Evolutionary conservation across 2,888 invertebrate species (phyloP).

Genomic region (Thyatira batis): DNA sequence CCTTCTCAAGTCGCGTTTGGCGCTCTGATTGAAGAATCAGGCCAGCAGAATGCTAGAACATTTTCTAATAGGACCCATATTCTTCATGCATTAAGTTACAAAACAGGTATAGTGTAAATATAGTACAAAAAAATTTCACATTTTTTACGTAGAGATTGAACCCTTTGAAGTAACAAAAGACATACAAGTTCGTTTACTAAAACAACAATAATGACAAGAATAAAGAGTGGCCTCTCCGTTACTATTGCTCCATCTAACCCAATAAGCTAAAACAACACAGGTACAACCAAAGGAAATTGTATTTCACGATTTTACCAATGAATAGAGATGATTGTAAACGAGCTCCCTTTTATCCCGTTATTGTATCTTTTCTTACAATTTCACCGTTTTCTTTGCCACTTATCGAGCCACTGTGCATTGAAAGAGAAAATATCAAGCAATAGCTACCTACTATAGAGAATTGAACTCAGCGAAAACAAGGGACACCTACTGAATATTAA

Average conservation of each 20-base stretch:
- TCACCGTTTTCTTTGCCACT: slow-evolving; percentile 40
- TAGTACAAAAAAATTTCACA: no score
- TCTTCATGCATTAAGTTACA: no score
- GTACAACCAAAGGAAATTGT: slow-evolving; percentile 18
- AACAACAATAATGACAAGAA: neutral
- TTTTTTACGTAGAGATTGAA: neutral
- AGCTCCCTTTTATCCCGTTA: slow-evolving; percentile 49
- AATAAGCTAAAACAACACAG: slow-evolving; percentile 6
- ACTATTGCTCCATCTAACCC: neutral
- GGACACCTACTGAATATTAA: slow-evolving; percentile 37
- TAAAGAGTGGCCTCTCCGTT: neutral
- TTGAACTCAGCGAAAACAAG: slow-evolving; percentile 29
- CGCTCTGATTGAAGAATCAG: no score
- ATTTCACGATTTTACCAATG: slow-evolving; percentile 48
- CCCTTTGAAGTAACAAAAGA: neutral
- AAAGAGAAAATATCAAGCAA: slow-evolving; percentile 47
- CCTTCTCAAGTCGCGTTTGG: no score
- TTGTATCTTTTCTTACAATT: slow-evolving; percentile 54
- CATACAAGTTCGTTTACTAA: neutral
- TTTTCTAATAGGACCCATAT: no score
- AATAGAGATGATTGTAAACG: slow-evolving; percentile 59
- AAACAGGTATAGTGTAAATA: no score
- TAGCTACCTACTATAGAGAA: slow-evolving; percentile 20
- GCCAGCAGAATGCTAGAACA: no score
- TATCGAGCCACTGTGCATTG: slow-evolving; percentile 43